Evolutionary conservation across 2,113 vertebrate species (phyloP).

Genomic region (Carassius carassius): DNA sequence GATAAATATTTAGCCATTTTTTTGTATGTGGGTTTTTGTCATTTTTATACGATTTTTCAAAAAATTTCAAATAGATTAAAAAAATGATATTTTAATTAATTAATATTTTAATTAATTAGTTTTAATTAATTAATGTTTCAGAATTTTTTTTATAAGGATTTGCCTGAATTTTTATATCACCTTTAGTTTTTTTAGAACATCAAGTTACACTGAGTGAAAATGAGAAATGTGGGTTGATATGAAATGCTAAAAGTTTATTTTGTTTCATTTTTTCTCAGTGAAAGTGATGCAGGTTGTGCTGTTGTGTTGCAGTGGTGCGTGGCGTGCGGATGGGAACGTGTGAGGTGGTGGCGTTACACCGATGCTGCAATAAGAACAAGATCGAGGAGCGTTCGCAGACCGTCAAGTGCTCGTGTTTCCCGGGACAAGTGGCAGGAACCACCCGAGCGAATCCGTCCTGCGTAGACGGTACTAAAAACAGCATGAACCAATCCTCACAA

Average conservation of each 20-base stretch:
- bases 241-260: too few relatives aligned
- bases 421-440: constrained; percentile 96
- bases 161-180: too few relatives aligned
- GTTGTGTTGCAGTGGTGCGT: neutral
- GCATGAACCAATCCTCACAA: neutral
- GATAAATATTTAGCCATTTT: too few relatives aligned
- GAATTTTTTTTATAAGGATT: too few relatives aligned
- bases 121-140: too few relatives aligned
- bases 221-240: neutral
- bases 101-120: too few relatives aligned
- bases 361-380: constrained; percentile 99
- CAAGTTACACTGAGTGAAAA: neutral
- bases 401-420: constrained; percentile 98
- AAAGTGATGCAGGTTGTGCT: neutral
- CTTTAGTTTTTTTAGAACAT: too few relatives aligned
- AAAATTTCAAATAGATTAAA: too few relatives aligned
- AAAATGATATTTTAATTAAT: too few relatives aligned
- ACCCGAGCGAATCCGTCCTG: constrained; percentile 94
- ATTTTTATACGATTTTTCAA: too few relatives aligned
- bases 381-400: constrained; percentile 98
- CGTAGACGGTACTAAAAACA: constrained; percentile 84
- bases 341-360: constrained; percentile 95
- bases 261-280: neutral
- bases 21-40: too few relatives aligned
- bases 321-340: constrained; percentile 95